phyloP scores from a whole-genome alignment of 2,797 vertebrate species.

The Iguana delicatissima region DNA sequence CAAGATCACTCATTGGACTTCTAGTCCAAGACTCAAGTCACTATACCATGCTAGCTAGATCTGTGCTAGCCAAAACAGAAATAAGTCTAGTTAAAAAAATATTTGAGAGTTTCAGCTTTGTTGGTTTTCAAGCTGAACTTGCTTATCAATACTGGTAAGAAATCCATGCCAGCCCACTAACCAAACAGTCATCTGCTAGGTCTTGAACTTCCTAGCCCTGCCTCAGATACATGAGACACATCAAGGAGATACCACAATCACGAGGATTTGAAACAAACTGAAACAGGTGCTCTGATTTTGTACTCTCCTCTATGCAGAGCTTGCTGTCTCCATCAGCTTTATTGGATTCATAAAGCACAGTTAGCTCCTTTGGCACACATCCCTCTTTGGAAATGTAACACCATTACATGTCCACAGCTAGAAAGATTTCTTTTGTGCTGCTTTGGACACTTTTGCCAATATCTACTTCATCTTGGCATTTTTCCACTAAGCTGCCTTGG shows the following conservation, averaged over 20 bases:
- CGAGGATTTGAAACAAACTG: neutral
- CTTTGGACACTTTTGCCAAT: conserved; percentile 27
- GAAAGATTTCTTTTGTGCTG: neutral
- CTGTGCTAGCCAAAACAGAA: too few relatives aligned
- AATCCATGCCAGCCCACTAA: neutral
- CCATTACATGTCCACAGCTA: conserved; percentile 35
- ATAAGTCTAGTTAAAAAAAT: too few relatives aligned
- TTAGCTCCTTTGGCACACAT: conserved; percentile 67
- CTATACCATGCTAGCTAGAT: too few relatives aligned
- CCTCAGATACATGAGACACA: neutral
- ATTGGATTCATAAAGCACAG: conserved; percentile 59
- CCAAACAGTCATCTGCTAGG: neutral
- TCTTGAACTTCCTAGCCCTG: conserved; percentile 29
- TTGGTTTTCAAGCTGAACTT: neutral
- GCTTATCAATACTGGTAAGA: neutral
- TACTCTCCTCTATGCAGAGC: conserved; percentile 35
- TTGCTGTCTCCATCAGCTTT: conserved; percentile 53
- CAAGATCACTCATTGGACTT: too few relatives aligned
- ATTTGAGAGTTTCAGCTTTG: too few relatives aligned
- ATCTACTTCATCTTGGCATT: conserved; percentile 31
- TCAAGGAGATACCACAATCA: neutral
- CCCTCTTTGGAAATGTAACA: conserved; percentile 56
- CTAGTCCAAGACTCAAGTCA: too few relatives aligned
- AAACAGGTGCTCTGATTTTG: conserved; percentile 50
- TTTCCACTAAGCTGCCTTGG: neutral